Percentiles rank a stretch among this genome's conserved stretches.
Conservation (phyloP, 1,140 invertebrate species). For the Dendroctonus valens region DNA sequence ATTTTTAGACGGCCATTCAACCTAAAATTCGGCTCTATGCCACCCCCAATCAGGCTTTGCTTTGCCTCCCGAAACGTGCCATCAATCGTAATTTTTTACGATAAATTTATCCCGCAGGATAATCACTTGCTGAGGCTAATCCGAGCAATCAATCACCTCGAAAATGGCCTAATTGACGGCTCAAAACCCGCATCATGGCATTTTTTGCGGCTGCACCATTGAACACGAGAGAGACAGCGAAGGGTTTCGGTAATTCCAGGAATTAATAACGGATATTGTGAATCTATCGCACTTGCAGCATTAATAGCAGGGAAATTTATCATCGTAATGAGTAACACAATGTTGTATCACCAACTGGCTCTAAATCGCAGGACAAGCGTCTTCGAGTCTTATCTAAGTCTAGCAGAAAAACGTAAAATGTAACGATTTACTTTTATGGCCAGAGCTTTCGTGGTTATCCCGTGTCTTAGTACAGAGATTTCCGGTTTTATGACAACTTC, state of each 20-base stretch:
- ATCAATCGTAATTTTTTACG: conserved; percentile 33
- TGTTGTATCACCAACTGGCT: no score
- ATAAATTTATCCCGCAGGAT: conserved; percentile 30
- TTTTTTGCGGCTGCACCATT: conserved; percentile 16
- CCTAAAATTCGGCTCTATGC: no score
- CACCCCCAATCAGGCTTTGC: neutral
- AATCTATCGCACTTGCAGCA: no score
- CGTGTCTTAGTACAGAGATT: conserved; percentile 1
- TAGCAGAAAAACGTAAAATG: no score
- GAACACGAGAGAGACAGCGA: neutral
- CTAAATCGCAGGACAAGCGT: no score
- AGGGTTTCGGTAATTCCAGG: neutral
- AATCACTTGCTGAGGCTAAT: conserved; percentile 29
- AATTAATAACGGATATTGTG: neutral
- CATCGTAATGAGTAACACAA: no score
- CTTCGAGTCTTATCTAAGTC: no score
- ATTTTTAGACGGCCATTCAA: no score
- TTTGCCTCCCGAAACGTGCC: conserved; percentile 11
- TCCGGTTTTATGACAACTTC: conserved; percentile 3
- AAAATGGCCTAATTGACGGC: conserved; percentile 30
- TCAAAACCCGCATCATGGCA: conserved; percentile 20
- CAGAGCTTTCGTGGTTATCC: neutral
- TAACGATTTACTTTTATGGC: no score
- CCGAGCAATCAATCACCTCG: conserved; percentile 28
- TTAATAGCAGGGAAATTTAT: neutral